A percentile compares a stretch with the other conserved stretches of the same genome.
Evolutionary conservation across 2,113 vertebrate species (phyloP).

Genomic region (Australoheros scitulus): DNA sequence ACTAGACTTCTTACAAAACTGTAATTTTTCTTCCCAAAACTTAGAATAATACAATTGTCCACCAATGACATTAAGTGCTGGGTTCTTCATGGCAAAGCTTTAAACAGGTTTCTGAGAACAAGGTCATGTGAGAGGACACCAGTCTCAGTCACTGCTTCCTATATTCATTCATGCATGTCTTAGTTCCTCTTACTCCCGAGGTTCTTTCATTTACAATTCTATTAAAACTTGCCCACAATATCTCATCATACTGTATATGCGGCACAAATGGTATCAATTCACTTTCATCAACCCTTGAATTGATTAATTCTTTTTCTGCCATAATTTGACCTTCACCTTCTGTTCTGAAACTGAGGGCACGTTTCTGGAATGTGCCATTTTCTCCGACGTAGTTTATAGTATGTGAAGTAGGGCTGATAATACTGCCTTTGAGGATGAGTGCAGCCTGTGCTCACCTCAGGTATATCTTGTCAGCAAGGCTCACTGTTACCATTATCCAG

Average conservation of each 20-base stretch:
- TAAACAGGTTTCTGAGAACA: constrained; percentile 14
- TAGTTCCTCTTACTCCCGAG: neutral
- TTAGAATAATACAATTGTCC: neutral
- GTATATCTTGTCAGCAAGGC: neutral
- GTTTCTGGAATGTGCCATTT: neutral
- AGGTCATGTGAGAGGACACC: constrained; percentile 13
- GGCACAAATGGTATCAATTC: neutral
- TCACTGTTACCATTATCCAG: neutral
- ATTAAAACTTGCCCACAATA: neutral
- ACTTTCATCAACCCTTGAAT: neutral
- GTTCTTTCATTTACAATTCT: neutral
- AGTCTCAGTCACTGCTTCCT: neutral
- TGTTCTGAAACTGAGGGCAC: neutral
- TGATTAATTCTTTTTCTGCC: neutral
- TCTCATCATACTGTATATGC: neutral
- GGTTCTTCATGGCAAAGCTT: constrained; percentile 12
- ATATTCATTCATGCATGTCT: neutral
- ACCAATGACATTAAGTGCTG: constrained; percentile 29
- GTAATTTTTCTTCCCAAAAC: neutral
- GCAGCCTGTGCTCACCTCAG: neutral
- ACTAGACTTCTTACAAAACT: neutral
- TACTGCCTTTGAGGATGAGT: neutral
- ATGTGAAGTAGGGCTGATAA: neutral
- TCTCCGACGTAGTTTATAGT: neutral
- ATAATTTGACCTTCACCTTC: neutral